Base-by-base conservation (phyloP, 2,113 vertebrate species). In the Takifugu bimaculatus region DNA sequence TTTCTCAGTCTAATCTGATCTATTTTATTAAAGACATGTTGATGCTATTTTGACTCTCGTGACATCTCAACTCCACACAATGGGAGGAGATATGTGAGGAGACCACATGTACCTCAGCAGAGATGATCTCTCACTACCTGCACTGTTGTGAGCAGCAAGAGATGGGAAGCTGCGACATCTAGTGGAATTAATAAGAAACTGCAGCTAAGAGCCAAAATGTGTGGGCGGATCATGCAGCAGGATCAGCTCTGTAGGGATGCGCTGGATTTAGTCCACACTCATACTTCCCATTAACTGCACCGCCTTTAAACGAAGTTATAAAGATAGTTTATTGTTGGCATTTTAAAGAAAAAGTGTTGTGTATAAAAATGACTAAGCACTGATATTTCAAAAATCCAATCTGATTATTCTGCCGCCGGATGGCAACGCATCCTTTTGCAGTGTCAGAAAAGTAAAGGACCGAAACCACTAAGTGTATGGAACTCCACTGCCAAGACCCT, bases 121-220 rank as follows among this genome's bases (percentile, higher is more conserved):
- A 35, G 50, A 66, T 47, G 25, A 72, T 65, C 45, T 60, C n/a
- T 4, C 10, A 52, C 61, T 62, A 61, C 11, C 45, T 68, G 13
- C 57, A 66, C 35, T 61, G 25, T 26, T 51, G 27, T 52, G 44
- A 20, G 15, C 29, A 44, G 63, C 28, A 80, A 82, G 26, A 69
- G 49, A 74, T 43, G 57, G 79, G 67, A 75, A 58, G 79, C 69
- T 69, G 80, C 79, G 67, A 83, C 82, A 83, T 54, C 88, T 79
- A 81, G 88, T 87, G 88, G 84, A 59, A 11, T 27, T 35, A 9
- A 5, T 2, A 42, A 29, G 60, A n/a, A 73, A 79, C 54, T 77
- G 50, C 72, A 73, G 26, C 35, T 39, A 0, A 10, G 35, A 39
- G 35, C 35, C 35, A 39, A 39, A 27, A 32, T 4, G 2, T 26